Percentiles rank a stretch among this genome's conserved stretches.
phyloP scores from a whole-genome alignment of 2,797 vertebrate species.

The Ibycter americanus region DNA sequence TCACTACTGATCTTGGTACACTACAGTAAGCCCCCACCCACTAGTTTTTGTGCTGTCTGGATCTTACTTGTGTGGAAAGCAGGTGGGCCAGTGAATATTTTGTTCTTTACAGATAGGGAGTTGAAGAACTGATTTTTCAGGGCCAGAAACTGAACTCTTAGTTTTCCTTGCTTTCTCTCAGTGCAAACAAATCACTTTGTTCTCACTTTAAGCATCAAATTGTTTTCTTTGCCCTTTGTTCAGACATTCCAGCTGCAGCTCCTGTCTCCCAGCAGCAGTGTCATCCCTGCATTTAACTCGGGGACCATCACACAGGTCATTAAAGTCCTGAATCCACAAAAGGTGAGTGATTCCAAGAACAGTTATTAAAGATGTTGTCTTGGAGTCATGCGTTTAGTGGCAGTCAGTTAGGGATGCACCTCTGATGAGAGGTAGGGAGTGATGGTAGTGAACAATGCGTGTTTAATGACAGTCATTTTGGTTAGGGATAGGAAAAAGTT shows the following conservation, averaged over 20 bases:
- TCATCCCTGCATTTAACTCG: conserved; percentile 95
- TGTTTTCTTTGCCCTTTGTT: conserved; percentile 25
- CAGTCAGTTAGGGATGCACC: neutral
- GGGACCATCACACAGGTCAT: conserved; percentile 98
- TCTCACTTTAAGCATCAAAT: neutral
- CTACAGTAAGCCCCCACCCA: neutral
- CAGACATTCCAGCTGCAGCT: conserved; percentile 99
- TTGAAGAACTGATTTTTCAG: neutral
- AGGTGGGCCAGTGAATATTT: neutral
- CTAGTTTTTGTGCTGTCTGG: neutral
- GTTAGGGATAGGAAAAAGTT: neutral
- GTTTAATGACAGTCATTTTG: neutral
- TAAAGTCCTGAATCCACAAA: conserved; percentile 98
- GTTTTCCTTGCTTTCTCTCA: neutral
- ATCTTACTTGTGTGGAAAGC: neutral
- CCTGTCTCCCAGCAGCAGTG: conserved; percentile 96
- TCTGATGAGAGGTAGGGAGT: neutral
- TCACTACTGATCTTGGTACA: neutral
- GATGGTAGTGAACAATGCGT: neutral
- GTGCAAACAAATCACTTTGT: neutral
- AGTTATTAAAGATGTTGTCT: neutral
- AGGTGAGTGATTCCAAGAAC: conserved; percentile 79
- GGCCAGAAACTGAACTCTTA: neutral
- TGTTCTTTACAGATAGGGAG: neutral
- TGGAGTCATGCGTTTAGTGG: neutral